Evolutionary conservation across 2,888 invertebrate genomes (phyloP).

Genomic region (Drepana falcataria): DNA sequence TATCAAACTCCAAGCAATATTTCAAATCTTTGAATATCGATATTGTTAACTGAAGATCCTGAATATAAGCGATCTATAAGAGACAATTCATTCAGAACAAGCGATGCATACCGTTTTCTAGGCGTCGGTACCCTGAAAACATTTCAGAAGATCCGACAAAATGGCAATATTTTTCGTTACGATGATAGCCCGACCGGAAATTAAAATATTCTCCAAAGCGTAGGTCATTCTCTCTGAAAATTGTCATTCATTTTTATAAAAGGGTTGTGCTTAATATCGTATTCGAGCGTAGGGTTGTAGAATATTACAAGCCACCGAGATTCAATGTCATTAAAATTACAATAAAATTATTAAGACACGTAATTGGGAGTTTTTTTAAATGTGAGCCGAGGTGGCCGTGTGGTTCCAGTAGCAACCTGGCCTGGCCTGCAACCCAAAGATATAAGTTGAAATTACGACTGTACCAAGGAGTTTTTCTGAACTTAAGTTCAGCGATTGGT

Average conservation of each 20-base stretch:
- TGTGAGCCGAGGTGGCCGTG: no score
- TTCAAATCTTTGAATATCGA: background rate
- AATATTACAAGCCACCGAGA: no score
- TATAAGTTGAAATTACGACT: no score
- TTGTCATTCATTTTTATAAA: background rate
- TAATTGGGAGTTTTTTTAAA: no score
- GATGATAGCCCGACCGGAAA: slow-evolving; percentile 26
- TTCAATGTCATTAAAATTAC: no score
- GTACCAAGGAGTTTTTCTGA: no score
- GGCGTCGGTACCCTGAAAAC: slow-evolving; percentile 3
- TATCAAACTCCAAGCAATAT: background rate
- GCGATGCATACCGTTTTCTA: slow-evolving; percentile 3
- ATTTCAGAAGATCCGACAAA: slow-evolving; percentile 6
- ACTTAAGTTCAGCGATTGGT: no score
- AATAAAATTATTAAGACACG: no score
- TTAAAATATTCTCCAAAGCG: slow-evolving; percentile 34
- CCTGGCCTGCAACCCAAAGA: no score
- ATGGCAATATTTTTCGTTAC: slow-evolving; percentile 14
- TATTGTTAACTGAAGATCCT: background rate
- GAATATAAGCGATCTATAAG: background rate
- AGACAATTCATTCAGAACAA: background rate
- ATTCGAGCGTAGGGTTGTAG: background rate
- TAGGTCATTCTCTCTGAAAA: slow-evolving; percentile 4
- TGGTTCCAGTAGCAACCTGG: no score
- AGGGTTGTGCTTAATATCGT: background rate